Evolutionary conservation across 2,888 invertebrate species (phyloP), one percentile per base, ranked within the genome.

Genomic region (Thysanoteuthis rhombus): DNA sequence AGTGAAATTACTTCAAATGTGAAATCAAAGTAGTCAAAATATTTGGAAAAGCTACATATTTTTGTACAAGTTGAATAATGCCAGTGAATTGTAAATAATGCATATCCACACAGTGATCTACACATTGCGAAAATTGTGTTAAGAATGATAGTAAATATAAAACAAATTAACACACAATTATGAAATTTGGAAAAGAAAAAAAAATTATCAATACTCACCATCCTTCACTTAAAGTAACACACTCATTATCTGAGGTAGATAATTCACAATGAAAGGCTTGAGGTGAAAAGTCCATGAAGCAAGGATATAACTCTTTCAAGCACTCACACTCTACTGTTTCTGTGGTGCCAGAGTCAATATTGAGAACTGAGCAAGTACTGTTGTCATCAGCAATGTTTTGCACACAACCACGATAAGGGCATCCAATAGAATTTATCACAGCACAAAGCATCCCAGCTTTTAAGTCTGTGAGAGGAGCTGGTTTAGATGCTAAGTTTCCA

Each of bases 361-460:
- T 45, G 45, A 92, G 45, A 32, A 92, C 42, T 75, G 75, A 75
- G 75, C 75, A 75, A 40, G 45, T 92, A 45, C 16, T 19, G 28
- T 40, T n/a, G 1, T 92, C 92, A 42, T 92, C 45, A 10, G 92
- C n/a, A 42, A 92, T 25, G n/a, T 32, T 28, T 32, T 92, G 40
- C 19, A 92, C 42, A n/a, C n/a, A n/a, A 40, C 42, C 92, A n/a
- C 92, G 92, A 92, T 92, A 92, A 42, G 45, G n/a, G 45, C 4
- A 45, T 40, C 45, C 45, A 92, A 19, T 45, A 92, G 92, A n/a
- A 92, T 45, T 45, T 36, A 75, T 75, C 39, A 92, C 92, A 92
- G 92, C 92, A 92, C 45, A 92, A n/a, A 92, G n/a, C 39, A 92
- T 40, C 16, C 92, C 92, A 28, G 36, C 28, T 92, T 92, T n/a